A percentile compares a stretch with the other conserved stretches of the same genome.
Evolutionary conservation across 2,888 invertebrate species (phyloP).

Genomic region (Pyrrhia umbra): DNA sequence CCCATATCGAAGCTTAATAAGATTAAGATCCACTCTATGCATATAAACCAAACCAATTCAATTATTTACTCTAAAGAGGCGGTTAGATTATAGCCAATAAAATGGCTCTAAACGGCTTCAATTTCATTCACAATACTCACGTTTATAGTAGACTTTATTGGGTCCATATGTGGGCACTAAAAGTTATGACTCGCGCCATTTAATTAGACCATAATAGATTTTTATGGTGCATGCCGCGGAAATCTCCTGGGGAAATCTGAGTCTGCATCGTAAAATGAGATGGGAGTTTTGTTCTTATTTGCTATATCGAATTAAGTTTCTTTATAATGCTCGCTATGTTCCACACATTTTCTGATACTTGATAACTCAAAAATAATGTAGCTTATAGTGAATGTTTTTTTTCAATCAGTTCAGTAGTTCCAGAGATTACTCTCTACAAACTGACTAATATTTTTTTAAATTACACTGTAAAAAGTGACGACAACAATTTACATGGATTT

Average conservation of each 20-base stretch:
- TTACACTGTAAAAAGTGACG: too few relatives aligned
- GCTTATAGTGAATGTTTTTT: too few relatives aligned
- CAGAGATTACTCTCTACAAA: too few relatives aligned
- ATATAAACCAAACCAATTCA: slow-evolving; percentile 35
- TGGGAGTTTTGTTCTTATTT: slow-evolving; percentile 28
- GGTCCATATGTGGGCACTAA: slow-evolving; percentile 60
- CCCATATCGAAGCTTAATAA: not conserved
- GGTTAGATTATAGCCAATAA: slow-evolving; percentile 34
- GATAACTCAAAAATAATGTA: too few relatives aligned
- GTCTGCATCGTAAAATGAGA: slow-evolving; percentile 43
- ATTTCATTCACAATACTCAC: slow-evolving; percentile 53
- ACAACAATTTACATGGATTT: too few relatives aligned
- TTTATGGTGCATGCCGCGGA: slow-evolving; percentile 53
- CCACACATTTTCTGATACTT: too few relatives aligned
- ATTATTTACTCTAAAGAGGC: slow-evolving; percentile 44
- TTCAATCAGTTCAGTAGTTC: too few relatives aligned
- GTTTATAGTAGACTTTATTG: slow-evolving; percentile 62
- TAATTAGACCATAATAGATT: slow-evolving; percentile 64
- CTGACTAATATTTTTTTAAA: too few relatives aligned
- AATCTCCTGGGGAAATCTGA: slow-evolving; percentile 36
- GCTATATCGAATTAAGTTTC: slow-evolving; percentile 12
- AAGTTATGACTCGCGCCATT: slow-evolving; percentile 56
- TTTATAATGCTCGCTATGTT: too few relatives aligned
- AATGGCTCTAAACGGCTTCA: slow-evolving; percentile 52
- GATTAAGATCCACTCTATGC: not conserved